phyloP scores from a whole-genome alignment of 2,797 vertebrate species.

The Coregonus suidteri region DNA sequence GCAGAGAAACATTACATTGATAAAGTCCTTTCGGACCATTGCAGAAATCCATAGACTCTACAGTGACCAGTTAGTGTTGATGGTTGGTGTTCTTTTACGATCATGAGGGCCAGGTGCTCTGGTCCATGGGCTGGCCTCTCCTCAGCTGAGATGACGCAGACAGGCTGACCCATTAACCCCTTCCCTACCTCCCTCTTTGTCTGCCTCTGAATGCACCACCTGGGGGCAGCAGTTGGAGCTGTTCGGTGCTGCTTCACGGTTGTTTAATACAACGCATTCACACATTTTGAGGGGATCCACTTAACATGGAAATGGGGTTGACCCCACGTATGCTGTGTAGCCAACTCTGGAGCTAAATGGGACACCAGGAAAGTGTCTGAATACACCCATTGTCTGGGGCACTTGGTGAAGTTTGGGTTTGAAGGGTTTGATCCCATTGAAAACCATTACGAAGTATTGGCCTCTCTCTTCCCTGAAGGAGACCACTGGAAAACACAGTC shows the following conservation, averaged over 20 bases:
- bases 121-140: constrained; percentile 19
- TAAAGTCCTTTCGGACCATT: neutral
- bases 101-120: constrained; percentile 19
- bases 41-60: constrained; percentile 1
- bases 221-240: constrained; percentile 25
- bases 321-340: constrained; percentile 27
- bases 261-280: constrained; percentile 54
- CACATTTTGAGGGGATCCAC: constrained; percentile 41
- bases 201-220: constrained; percentile 30
- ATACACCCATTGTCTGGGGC: constrained; percentile 24
- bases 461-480: neutral
- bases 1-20: neutral
- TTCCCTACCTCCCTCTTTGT: constrained; percentile 24
- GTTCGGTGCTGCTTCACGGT: constrained; percentile 15
- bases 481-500: neutral
- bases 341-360: constrained; percentile 26
- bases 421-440: constrained; percentile 7
- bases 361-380: constrained; percentile 17
- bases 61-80: neutral
- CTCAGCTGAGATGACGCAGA: constrained; percentile 7
- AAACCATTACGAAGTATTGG: constrained; percentile 3
- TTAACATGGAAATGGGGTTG: constrained; percentile 58
- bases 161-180: constrained; percentile 30
- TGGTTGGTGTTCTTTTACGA: neutral
- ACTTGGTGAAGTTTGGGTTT: neutral